Conservation (phyloP, 2,797 vertebrate species). For the Caiman crocodilus region DNA sequence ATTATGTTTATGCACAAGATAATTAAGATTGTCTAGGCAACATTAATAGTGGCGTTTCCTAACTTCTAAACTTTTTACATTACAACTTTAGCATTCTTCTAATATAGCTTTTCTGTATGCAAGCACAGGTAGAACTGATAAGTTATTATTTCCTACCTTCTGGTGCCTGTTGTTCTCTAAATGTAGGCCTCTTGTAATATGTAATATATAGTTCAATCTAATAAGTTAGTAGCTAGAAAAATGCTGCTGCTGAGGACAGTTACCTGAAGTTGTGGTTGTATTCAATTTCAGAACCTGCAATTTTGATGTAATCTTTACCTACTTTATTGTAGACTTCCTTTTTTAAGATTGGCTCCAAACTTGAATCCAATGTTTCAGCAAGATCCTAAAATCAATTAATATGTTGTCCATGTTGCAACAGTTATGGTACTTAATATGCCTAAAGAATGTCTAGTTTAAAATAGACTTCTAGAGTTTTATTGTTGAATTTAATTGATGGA, state of each 20-base stretch:
- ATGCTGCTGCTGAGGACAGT: neutral
- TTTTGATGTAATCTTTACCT: slow-evolving; percentile 69
- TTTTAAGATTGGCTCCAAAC: slow-evolving; percentile 68
- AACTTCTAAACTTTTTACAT: neutral
- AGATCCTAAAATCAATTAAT: slow-evolving; percentile 68
- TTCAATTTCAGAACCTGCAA: slow-evolving; percentile 70
- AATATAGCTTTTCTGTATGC: no score
- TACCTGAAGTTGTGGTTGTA: slow-evolving; percentile 79
- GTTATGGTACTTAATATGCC: neutral
- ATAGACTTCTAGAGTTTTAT: neutral
- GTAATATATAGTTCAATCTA: neutral
- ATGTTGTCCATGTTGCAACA: neutral
- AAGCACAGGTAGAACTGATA: no score
- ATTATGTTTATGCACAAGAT: neutral
- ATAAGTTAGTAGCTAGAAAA: neutral
- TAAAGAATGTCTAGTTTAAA: neutral
- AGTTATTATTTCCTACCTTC: no score
- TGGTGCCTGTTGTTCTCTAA: no score
- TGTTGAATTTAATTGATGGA: neutral
- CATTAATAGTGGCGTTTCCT: neutral
- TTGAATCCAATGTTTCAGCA: slow-evolving; percentile 69
- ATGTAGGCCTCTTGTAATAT: neutral
- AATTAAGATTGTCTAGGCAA: neutral
- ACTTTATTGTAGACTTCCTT: slow-evolving; percentile 67
- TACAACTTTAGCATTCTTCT: neutral